phyloP scores from a whole-genome alignment of 2,113 vertebrate species.

The Pituophis catenifer region DNA sequence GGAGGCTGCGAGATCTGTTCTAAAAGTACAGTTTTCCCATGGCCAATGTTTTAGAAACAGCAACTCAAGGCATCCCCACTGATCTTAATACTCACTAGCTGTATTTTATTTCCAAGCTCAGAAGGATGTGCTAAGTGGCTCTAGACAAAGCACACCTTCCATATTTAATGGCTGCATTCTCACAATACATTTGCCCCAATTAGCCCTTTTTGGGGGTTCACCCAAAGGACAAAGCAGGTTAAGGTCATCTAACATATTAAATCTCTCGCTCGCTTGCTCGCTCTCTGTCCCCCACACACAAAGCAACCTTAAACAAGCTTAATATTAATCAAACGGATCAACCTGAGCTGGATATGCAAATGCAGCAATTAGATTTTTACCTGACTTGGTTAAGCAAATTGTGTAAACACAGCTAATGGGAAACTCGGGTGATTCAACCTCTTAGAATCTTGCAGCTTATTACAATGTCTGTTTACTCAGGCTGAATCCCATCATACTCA shows the following conservation, averaged over 20 bases:
- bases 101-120: neutral
- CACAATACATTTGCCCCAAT: neutral
- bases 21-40: neutral
- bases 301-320: neutral
- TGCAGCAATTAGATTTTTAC: neutral
- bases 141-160: neutral
- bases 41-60: neutral
- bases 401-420: neutral
- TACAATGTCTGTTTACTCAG: neutral
- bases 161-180: neutral
- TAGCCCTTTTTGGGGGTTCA: neutral
- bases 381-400: neutral
- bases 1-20: neutral
- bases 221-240: neutral
- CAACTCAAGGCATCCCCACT: neutral
- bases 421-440: neutral
- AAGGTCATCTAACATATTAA: neutral
- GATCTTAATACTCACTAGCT: neutral
- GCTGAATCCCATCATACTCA: neutral
- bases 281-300: neutral
- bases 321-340: neutral
- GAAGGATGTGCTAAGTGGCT: neutral
- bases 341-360: neutral
- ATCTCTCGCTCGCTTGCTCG: neutral
- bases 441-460: neutral